A percentile compares a stretch with the other conserved stretches of the same genome.
Evolutionary conservation across 2,888 invertebrate species (phyloP).

Genomic region (Pachymerium ferrugineum): DNA sequence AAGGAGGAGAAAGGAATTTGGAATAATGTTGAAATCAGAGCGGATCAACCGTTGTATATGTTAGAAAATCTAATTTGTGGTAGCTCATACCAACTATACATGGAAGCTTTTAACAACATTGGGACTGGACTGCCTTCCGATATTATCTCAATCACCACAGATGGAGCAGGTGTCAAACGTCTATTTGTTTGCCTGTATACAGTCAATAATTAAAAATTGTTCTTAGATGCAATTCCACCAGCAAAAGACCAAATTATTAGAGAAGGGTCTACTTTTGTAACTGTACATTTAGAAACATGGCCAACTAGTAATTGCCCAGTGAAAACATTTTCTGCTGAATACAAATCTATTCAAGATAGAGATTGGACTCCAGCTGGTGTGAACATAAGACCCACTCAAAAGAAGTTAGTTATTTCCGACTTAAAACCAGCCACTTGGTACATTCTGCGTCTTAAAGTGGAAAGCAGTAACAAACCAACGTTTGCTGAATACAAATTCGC

Average conservation of each 20-base stretch:
- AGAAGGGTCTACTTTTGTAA: constrained; percentile 34
- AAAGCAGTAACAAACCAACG: neutral
- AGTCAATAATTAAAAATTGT: neutral
- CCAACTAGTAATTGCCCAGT: constrained; percentile 10
- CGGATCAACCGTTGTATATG: neutral
- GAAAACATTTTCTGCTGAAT: constrained; percentile 20
- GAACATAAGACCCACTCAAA: neutral
- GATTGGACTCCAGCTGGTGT: neutral
- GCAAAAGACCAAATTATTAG: constrained; percentile 31
- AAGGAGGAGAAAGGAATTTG: neutral
- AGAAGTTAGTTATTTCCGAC: constrained; percentile 15
- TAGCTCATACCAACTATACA: neutral
- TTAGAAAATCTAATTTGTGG: neutral
- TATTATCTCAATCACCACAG: neutral
- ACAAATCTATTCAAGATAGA: neutral
- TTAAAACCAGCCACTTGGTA: constrained; percentile 27
- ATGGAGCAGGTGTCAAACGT: neutral
- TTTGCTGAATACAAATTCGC: constrained; percentile 9
- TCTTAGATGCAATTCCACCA: constrained; percentile 11
- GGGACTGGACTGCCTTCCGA: neutral
- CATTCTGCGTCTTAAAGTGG: neutral
- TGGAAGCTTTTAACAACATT: neutral
- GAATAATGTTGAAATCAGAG: neutral
- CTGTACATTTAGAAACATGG: constrained; percentile 34
- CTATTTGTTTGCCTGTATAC: no score